Evolutionary conservation across 2,113 vertebrate genomes (phyloP).

Genomic region (Delphinus delphis): DNA sequence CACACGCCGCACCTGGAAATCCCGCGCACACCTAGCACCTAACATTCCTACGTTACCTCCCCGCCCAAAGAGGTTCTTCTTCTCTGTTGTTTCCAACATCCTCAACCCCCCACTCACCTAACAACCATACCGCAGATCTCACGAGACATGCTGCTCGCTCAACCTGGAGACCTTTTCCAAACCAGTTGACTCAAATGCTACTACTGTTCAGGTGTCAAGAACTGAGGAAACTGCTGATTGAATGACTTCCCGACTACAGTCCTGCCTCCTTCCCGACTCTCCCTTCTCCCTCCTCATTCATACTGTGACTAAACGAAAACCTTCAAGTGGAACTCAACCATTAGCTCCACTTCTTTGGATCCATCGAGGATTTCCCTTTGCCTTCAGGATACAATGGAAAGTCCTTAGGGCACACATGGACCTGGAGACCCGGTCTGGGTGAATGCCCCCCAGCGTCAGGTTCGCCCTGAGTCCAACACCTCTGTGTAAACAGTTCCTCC

Average conservation of each 20-base stretch:
- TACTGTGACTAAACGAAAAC: neutral
- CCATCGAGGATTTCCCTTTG: neutral
- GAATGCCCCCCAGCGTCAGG: fast-evolving
- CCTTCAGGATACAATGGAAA: fast-evolving
- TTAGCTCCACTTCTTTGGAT: neutral
- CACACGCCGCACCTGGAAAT: fast-evolving
- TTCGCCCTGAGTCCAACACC: fast-evolving
- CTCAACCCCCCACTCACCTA: too few relatives aligned
- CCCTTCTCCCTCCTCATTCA: too few relatives aligned
- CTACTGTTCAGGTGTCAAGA: neutral
- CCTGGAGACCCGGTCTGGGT: too few relatives aligned
- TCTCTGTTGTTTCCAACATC: neutral
- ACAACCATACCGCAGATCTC: neutral
- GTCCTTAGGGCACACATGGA: fast-evolving
- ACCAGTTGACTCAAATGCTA: neutral
- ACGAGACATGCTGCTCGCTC: neutral
- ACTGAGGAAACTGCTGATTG: too few relatives aligned
- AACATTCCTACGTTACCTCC: too few relatives aligned
- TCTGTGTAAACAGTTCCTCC: too few relatives aligned
- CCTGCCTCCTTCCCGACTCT: neutral
- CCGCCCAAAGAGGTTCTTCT: neutral
- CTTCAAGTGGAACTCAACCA: too few relatives aligned
- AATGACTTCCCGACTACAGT: fast-evolving
- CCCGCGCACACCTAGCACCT: too few relatives aligned
- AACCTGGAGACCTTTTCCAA: neutral